Percentiles rank a stretch among this genome's conserved stretches.
phyloP scores from a whole-genome alignment of 2,888 invertebrate species.

The Drosophila neonasuta region DNA sequence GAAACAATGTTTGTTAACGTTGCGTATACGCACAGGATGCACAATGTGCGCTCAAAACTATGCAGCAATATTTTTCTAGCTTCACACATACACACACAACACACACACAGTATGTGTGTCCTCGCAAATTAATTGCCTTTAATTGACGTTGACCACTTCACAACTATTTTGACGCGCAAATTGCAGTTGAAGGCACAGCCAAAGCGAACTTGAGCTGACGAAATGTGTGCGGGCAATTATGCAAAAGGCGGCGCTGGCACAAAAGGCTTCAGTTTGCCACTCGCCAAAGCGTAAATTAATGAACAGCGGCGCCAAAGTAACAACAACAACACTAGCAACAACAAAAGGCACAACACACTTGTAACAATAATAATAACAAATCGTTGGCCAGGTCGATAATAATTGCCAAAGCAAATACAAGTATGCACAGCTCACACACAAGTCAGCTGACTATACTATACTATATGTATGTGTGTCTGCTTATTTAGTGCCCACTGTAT shows the following conservation, averaged over 20 bases:
- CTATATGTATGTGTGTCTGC: slow-evolving; percentile 8
- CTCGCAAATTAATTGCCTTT: slow-evolving; percentile 41
- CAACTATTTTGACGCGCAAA: slow-evolving; percentile 64
- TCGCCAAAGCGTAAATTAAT: slow-evolving; percentile 61
- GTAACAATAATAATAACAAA: slow-evolving; percentile 69
- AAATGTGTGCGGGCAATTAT: slow-evolving; percentile 58
- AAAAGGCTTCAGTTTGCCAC: slow-evolving; percentile 35
- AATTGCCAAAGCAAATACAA: slow-evolving; percentile 65
- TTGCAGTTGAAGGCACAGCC: slow-evolving; percentile 41
- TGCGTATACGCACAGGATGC: slow-evolving; percentile 71
- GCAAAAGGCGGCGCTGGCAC: slow-evolving; percentile 43
- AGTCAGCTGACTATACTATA: slow-evolving; percentile 35
- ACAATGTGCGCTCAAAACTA: slow-evolving; percentile 62
- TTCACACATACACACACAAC: slow-evolving; percentile 4
- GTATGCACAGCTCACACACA: slow-evolving; percentile 38
- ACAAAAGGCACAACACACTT: slow-evolving; percentile 11
- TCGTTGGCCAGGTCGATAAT: slow-evolving; percentile 70
- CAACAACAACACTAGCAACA: slow-evolving; percentile 13
- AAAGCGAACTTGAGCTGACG: slow-evolving; percentile 42
- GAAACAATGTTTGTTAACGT: slow-evolving; percentile 18
- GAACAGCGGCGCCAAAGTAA: slow-evolving; percentile 62
- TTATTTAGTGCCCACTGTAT: slow-evolving; percentile 20
- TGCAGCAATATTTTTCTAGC: slow-evolving; percentile 60
- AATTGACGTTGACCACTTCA: slow-evolving; percentile 61
- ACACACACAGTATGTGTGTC: not conserved